Conservation (phyloP, 1,140 invertebrate genomes). For the Euwallacea fornicatus region DNA sequence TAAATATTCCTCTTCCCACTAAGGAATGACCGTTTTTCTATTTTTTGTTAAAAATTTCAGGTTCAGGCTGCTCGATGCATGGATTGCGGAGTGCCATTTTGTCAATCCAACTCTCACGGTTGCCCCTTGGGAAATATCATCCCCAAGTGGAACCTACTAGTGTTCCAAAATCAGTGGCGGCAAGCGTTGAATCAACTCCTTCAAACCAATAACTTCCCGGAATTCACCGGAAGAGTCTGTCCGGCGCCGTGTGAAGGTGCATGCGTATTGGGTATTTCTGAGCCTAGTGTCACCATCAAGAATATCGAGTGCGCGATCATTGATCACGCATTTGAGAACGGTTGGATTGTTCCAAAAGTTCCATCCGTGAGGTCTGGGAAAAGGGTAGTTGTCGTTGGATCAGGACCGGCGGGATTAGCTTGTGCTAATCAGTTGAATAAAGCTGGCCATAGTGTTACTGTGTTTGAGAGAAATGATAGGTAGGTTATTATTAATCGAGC, state of each 20-base stretch:
- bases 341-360: constrained; percentile 85
- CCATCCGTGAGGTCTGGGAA: constrained; percentile 79
- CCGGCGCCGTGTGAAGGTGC: constrained; percentile 98
- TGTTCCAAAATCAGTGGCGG: constrained; percentile 94
- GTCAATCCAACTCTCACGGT: constrained; percentile 86
- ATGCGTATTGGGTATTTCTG: constrained; percentile 95
- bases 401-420: constrained; percentile 92
- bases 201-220: constrained; percentile 99
- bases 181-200: constrained; percentile 94
- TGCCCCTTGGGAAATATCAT: constrained; percentile 99
- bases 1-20: constrained; percentile 67
- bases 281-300: constrained; percentile 97
- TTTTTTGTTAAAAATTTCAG: too few species aligned
- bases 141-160: constrained; percentile 98
- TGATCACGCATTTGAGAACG: constrained; percentile 95
- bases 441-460: constrained; percentile 76
- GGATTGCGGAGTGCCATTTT: constrained; percentile 99
- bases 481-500: constrained; percentile 56
- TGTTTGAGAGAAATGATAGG: constrained; percentile 93
- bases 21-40: constrained; percentile 48
- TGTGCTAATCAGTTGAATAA: constrained; percentile 98
- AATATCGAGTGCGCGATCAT: constrained; percentile 99
- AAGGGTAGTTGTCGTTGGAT: constrained; percentile 90
- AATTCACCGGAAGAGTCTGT: constrained; percentile 98
- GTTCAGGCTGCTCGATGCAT: constrained; percentile 73